Evolutionary conservation across 2,113 vertebrate genomes (phyloP).

Genomic region (Coptodon bakossiorum): DNA sequence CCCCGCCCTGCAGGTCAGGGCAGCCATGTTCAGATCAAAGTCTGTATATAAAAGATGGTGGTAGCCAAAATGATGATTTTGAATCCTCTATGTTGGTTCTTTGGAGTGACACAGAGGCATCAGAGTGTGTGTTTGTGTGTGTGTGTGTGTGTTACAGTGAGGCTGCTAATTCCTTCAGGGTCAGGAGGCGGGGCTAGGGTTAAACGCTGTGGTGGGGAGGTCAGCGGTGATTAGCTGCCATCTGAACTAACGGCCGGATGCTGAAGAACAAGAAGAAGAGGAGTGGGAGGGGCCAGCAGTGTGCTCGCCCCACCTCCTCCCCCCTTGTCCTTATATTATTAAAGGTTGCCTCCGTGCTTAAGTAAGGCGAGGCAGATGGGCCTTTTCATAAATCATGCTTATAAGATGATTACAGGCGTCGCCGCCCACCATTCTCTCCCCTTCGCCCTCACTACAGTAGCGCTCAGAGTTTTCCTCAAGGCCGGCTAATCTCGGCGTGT

Average conservation of each 20-base stretch:
- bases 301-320: not conserved
- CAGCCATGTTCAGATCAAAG: not conserved
- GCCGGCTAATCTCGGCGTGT: constrained; percentile 4
- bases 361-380: constrained; percentile 74
- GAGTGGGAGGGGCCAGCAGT: not conserved
- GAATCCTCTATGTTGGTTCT: not conserved
- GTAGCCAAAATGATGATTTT: not conserved
- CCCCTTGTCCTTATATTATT: constrained; percentile 70
- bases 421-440: constrained; percentile 47
- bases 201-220: constrained; percentile 61
- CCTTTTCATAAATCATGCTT: constrained; percentile 75
- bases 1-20: not conserved
- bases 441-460: constrained; percentile 27
- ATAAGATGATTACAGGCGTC: constrained; percentile 68
- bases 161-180: constrained; percentile 51
- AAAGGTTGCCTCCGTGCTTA: constrained; percentile 73
- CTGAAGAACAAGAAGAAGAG: not conserved
- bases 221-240: constrained; percentile 65
- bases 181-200: constrained; percentile 57
- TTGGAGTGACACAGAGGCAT: not conserved
- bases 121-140: not conserved
- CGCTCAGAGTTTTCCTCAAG: constrained; percentile 17
- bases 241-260: constrained; percentile 47
- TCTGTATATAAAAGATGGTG: not conserved
- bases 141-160: constrained; percentile 37